phyloP scores from a whole-genome alignment of 2,888 invertebrate species.

The Trissolcus brochymenae region DNA sequence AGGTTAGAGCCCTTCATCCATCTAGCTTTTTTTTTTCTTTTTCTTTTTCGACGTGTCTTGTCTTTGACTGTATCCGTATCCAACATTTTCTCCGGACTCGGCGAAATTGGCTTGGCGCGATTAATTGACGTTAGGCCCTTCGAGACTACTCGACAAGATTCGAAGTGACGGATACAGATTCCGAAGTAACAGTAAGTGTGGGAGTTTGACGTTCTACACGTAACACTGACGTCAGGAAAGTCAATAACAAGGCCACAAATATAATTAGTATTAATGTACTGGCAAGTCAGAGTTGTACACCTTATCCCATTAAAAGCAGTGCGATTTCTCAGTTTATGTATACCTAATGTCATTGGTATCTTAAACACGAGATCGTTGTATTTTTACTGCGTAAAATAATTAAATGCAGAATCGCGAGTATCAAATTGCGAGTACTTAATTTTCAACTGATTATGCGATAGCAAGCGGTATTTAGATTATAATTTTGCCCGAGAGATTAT shows the following conservation, averaged over 20 bases:
- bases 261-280: slow-evolving; percentile 57
- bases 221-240: slow-evolving; percentile 43
- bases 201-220: slow-evolving; percentile 33
- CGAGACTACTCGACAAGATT: slow-evolving; percentile 69
- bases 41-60: slow-evolving; percentile 40
- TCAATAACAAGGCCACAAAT: slow-evolving; percentile 57
- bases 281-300: slow-evolving; percentile 34
- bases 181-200: slow-evolving; percentile 60
- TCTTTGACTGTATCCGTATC: slow-evolving; percentile 1
- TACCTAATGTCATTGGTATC: slow-evolving; percentile 37
- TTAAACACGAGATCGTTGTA: not conserved
- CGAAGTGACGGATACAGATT: slow-evolving; percentile 69
- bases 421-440: too few species aligned
- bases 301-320: slow-evolving; percentile 40
- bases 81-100: slow-evolving; percentile 58
- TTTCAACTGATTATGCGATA: too few species aligned
- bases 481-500: too few species aligned
- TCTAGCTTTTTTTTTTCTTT: slow-evolving; percentile 45
- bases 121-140: slow-evolving; percentile 72
- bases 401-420: not conserved
- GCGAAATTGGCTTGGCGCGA: slow-evolving; percentile 71
- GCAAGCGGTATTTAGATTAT: too few species aligned
- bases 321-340: slow-evolving; percentile 36
- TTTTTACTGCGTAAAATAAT: too few species aligned
- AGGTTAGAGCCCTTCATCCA: slow-evolving; percentile 61